Conservation (phyloP, 1,140 invertebrate species). For the Ylistrum balloti region DNA sequence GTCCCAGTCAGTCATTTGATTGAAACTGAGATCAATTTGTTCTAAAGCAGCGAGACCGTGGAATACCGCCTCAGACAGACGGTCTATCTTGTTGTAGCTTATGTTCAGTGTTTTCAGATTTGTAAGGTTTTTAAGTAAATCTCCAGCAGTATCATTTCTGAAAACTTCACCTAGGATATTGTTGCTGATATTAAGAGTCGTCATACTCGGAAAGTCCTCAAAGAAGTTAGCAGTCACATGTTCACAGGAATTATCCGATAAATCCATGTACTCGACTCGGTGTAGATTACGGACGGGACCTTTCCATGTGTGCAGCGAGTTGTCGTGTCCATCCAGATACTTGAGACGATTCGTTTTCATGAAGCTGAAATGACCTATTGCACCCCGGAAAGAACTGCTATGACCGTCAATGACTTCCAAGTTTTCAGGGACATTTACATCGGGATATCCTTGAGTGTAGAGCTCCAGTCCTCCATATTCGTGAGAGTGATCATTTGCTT, state of each 20-base stretch:
- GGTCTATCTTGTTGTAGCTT: neutral
- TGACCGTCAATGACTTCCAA: neutral
- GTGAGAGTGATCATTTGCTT: neutral
- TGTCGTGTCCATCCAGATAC: neutral
- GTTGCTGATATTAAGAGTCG: neutral
- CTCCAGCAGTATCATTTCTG: neutral
- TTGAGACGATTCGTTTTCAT: neutral
- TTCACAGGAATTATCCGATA: neutral
- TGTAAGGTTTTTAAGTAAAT: neutral
- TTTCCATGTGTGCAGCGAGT: neutral
- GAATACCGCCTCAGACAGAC: neutral
- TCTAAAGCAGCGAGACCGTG: neutral
- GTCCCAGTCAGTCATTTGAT: neutral
- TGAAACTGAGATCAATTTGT: neutral
- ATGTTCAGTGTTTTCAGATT: neutral
- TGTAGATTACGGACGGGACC: neutral
- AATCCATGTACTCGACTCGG: neutral
- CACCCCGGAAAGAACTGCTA: neutral
- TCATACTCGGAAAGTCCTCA: neutral
- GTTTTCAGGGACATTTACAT: neutral
- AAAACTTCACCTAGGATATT: neutral
- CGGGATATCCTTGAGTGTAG: neutral
- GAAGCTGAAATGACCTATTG: neutral
- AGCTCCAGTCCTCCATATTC: neutral
- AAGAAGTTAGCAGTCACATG: neutral